Evolutionary conservation across 2,797 vertebrate species (phyloP).

Genomic region (Erethizon dorsatum): DNA sequence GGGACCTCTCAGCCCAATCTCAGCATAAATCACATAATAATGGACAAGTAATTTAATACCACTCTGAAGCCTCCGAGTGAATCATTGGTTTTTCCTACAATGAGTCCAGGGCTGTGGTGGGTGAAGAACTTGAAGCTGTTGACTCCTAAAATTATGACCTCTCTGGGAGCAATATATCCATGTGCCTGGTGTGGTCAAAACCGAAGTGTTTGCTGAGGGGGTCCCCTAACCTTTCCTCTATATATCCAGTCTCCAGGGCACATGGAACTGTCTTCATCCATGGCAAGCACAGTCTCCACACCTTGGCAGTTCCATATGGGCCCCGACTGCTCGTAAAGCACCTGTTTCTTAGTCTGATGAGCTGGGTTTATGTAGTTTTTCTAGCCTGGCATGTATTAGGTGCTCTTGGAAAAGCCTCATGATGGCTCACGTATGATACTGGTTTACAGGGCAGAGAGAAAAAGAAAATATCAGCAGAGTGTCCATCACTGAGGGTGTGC

Average conservation of each 20-base stretch:
- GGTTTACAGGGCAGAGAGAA: neutral
- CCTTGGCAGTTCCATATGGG: fast-evolving
- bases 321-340: neutral
- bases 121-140: slow-evolving; percentile 74
- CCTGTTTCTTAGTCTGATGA: neutral
- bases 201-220: slow-evolving; percentile 21
- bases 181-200: neutral
- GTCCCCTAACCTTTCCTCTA: slow-evolving; percentile 47
- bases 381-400: neutral
- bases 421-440: neutral
- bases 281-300: fast-evolving
- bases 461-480: neutral
- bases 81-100: slow-evolving; percentile 77
- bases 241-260: neutral
- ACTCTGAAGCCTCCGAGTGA: slow-evolving; percentile 74
- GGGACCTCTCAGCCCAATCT: slow-evolving; percentile 65
- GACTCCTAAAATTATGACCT: slow-evolving; percentile 75
- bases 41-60: slow-evolving; percentile 82
- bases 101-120: slow-evolving; percentile 55
- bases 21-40: slow-evolving; percentile 80
- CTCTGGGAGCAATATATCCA: slow-evolving; percentile 59
- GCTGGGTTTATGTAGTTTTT: neutral
- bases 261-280: neutral
- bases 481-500: fast-evolving
- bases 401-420: slow-evolving; percentile 5